Evolutionary conservation across 2,113 vertebrate genomes (phyloP).

Genomic region (Columba janthina): DNA sequence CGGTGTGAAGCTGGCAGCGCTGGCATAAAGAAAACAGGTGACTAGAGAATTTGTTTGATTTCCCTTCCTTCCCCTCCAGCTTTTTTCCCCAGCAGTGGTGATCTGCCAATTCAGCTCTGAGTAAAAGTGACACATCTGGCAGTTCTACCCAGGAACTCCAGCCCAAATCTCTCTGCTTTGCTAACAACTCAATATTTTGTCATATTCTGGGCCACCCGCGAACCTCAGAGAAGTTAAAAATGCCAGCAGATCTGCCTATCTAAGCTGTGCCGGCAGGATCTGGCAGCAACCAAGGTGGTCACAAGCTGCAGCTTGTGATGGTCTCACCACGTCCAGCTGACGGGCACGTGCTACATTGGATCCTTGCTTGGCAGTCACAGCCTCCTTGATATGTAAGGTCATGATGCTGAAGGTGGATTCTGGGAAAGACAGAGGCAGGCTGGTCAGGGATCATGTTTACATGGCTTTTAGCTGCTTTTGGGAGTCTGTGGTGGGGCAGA

Average conservation of each 20-base stretch:
- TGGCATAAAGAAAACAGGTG: not conserved
- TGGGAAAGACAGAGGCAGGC: not conserved
- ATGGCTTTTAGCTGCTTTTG: not conserved
- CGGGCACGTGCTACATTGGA: not conserved
- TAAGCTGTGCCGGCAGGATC: not conserved
- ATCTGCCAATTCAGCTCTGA: slow-evolving; percentile 20
- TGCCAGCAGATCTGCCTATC: not conserved
- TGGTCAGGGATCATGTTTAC: not conserved
- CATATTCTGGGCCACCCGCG: not conserved
- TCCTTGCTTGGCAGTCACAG: not conserved
- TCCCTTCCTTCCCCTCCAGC: not conserved
- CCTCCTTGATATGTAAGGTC: fast-evolving
- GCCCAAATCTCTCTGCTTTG: slow-evolving; percentile 26
- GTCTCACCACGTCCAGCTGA: not conserved
- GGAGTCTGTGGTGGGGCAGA: fast-evolving
- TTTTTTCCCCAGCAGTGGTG: not conserved
- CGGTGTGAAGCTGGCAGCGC: fast-evolving
- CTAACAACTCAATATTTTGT: not conserved
- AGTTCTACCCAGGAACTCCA: not conserved
- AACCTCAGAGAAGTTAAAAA: not conserved
- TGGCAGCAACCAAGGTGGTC: not conserved
- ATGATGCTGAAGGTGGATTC: not conserved
- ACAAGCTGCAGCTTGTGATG: not conserved
- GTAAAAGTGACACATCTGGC: slow-evolving; percentile 25
- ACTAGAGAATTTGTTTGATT: not conserved